phyloP scores from a whole-genome alignment of 2,797 vertebrate species.

The Poecilia velifera region DNA sequence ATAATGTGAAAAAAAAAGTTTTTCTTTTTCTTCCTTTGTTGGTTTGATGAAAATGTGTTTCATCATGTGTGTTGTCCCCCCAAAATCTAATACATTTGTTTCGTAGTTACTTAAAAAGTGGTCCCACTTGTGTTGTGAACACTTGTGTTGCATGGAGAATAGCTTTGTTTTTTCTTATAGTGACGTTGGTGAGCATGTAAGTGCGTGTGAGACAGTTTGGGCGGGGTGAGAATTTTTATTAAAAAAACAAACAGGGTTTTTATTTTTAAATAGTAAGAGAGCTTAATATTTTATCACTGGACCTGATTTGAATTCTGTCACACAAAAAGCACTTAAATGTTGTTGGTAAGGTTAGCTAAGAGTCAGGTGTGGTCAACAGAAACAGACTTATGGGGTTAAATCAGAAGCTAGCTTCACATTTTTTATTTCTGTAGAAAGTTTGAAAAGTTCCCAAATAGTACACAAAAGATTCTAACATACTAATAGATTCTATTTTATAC shows the following conservation, averaged over 20 bases:
- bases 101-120: slow-evolving; percentile 67
- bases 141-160: slow-evolving; percentile 84
- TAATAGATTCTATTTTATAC: not conserved
- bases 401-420: not conserved
- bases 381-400: not conserved
- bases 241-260: slow-evolving; percentile 1
- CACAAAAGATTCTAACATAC: not conserved
- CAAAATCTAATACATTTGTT: slow-evolving; percentile 60
- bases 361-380: slow-evolving; percentile 2
- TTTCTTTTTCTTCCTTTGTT: slow-evolving; percentile 52
- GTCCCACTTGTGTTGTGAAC: slow-evolving; percentile 79
- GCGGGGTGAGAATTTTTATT: slow-evolving; percentile 7
- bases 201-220: slow-evolving; percentile 53
- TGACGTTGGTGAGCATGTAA: slow-evolving; percentile 79
- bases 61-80: slow-evolving; percentile 46
- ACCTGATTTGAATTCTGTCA: slow-evolving; percentile 29
- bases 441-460: not conserved
- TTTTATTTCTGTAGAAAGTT: not conserved
- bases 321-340: not conserved
- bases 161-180: slow-evolving; percentile 71
- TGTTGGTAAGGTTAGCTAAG: not conserved
- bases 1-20: slow-evolving; percentile 81
- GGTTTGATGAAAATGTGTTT: slow-evolving; percentile 73
- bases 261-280: slow-evolving; percentile 17
- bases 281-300: slow-evolving; percentile 32